Conservation (phyloP, 2,113 vertebrate genomes). For the Heptranchias perlo region DNA sequence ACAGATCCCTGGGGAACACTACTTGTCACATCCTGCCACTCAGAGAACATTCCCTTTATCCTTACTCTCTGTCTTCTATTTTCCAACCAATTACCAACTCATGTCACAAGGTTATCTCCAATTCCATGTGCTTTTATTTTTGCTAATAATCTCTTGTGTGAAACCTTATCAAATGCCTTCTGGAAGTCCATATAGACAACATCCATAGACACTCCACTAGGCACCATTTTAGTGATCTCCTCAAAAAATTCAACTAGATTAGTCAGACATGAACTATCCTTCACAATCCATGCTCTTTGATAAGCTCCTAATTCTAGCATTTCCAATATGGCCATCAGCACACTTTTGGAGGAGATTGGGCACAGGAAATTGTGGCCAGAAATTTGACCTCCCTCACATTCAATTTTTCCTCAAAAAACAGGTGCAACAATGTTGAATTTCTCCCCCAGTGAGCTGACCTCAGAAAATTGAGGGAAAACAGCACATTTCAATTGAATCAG, state of each 20-base stretch:
- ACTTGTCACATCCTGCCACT: neutral
- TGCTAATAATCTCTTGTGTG: neutral
- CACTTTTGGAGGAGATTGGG: no score
- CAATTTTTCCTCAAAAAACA: no score
- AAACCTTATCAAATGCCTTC: neutral
- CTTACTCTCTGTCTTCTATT: neutral
- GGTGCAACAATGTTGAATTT: no score
- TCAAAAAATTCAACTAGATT: neutral
- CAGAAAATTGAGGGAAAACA: no score
- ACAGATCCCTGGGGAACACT: neutral
- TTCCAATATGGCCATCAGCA: no score
- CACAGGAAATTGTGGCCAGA: no score
- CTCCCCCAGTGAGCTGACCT: no score
- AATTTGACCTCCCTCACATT: no score
- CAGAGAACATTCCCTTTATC: neutral
- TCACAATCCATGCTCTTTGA: neutral
- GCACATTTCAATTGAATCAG: no score
- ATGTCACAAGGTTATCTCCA: neutral
- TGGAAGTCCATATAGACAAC: neutral
- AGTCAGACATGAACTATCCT: neutral
- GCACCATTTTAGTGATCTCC: neutral
- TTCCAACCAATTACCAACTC: neutral
- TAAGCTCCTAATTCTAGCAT: no score
- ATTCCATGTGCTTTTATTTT: neutral
- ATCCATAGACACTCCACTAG: neutral